Evolutionary conservation across 2,888 invertebrate species (phyloP).

Genomic region (Eugnorisma glareosa): DNA sequence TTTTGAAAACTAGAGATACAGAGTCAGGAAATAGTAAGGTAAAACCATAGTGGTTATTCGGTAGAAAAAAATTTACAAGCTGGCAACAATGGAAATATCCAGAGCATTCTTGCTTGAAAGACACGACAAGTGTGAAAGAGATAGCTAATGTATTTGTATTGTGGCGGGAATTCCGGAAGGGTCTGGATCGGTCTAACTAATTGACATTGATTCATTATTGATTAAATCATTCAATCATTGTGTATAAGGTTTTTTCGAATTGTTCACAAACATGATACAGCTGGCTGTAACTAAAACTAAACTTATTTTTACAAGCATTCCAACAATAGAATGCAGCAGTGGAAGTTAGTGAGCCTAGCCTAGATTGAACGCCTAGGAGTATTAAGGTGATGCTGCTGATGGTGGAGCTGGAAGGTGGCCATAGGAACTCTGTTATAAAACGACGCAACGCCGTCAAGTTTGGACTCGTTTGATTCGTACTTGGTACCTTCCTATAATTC

Average conservation of each 20-base stretch:
- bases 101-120: conserved; percentile 7
- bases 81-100: conserved; percentile 10
- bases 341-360: too few relatives aligned
- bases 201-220: not conserved
- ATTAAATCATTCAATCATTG: not conserved
- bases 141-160: too few relatives aligned
- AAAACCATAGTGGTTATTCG: not conserved
- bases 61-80: not conserved
- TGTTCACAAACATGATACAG: not conserved
- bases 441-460: too few relatives aligned
- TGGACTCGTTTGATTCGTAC: too few relatives aligned
- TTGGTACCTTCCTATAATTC: too few relatives aligned
- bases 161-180: not conserved
- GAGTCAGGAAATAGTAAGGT: not conserved
- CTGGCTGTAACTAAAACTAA: too few relatives aligned
- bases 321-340: not conserved
- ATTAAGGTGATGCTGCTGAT: too few relatives aligned
- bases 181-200: not conserved
- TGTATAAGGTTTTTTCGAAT: too few relatives aligned
- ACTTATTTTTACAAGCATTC: not conserved
- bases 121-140: conserved; percentile 1
- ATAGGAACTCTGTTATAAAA: too few relatives aligned
- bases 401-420: too few relatives aligned
- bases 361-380: too few relatives aligned
- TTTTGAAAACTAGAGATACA: not conserved